Evolutionary conservation across 2,113 vertebrate genomes (phyloP).

Genomic region (Campylomormyrus tamandua): DNA sequence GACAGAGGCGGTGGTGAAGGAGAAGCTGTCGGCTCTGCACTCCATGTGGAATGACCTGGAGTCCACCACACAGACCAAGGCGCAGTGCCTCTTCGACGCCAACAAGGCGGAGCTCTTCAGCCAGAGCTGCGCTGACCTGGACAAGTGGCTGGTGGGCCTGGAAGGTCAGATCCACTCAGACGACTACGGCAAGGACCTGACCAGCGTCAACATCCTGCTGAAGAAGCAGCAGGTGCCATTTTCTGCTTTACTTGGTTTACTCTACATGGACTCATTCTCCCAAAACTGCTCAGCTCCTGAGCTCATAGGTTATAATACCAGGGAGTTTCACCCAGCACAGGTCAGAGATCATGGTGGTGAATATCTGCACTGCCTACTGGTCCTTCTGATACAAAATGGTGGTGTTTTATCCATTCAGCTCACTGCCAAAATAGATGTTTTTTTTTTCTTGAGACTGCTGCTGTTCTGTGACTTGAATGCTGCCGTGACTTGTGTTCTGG

Average conservation of each 20-base stretch:
- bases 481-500: neutral
- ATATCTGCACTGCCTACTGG: neutral
- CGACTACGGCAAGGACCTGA: constrained; percentile 92
- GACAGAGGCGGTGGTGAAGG: constrained; percentile 76
- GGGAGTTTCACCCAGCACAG: neutral
- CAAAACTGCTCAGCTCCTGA: neutral
- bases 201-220: constrained; percentile 91
- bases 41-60: constrained; percentile 86
- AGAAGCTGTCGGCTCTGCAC: constrained; percentile 78
- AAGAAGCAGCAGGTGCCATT: constrained; percentile 85
- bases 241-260: neutral
- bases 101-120: constrained; percentile 96
- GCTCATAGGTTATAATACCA: neutral
- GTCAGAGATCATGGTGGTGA: neutral
- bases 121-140: constrained; percentile 89
- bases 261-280: neutral
- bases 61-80: constrained; percentile 91
- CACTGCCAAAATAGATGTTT: neutral
- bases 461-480: neutral
- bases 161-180: constrained; percentile 94
- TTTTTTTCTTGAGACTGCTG: neutral
- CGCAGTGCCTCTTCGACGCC: constrained; percentile 90
- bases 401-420: neutral
- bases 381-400: neutral
- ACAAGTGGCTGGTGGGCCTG: constrained; percentile 84